Evolutionary conservation across 2,797 vertebrate species (phyloP).

Genomic region (Urophycis tenuis): DNA sequence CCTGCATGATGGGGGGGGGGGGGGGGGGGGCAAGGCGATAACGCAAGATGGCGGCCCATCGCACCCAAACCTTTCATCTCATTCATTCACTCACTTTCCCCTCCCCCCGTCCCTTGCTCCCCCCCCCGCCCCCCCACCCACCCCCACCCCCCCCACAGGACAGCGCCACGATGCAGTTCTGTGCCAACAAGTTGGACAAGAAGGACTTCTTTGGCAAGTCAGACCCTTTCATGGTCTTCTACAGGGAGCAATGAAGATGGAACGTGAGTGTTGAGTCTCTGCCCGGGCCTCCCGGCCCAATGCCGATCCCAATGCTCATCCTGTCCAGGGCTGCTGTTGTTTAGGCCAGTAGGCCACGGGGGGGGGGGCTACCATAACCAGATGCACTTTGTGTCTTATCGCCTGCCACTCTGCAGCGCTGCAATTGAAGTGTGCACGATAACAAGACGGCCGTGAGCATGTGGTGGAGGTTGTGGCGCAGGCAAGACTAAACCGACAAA

Average conservation of each 20-base stretch:
- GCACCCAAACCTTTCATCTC: not conserved
- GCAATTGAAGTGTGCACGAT: not conserved
- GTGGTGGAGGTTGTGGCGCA: not conserved
- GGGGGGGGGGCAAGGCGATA: not conserved
- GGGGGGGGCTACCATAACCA: too few relatives aligned
- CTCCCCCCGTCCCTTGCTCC: not conserved
- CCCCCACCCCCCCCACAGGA: constrained; percentile 67
- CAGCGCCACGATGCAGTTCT: constrained; percentile 92
- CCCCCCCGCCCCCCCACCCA: constrained; percentile 4
- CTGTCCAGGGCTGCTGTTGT: not conserved
- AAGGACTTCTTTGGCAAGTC: constrained; percentile 97
- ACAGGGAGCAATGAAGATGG: constrained; percentile 93
- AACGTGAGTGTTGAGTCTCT: constrained; percentile 73
- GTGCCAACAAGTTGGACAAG: constrained; percentile 95
- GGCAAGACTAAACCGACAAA: not conserved
- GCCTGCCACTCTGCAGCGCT: not conserved
- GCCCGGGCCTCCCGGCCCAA: too few relatives aligned
- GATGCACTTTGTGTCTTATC: too few relatives aligned
- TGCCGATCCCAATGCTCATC: not conserved
- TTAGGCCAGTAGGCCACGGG: not conserved
- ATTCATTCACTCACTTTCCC: not conserved
- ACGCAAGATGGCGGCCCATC: not conserved
- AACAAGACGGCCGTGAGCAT: not conserved
- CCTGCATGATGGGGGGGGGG: not conserved
- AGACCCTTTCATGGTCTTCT: constrained; percentile 94